Base-by-base conservation (phyloP, 2,888 invertebrate species). In the Anticlea derivata region DNA sequence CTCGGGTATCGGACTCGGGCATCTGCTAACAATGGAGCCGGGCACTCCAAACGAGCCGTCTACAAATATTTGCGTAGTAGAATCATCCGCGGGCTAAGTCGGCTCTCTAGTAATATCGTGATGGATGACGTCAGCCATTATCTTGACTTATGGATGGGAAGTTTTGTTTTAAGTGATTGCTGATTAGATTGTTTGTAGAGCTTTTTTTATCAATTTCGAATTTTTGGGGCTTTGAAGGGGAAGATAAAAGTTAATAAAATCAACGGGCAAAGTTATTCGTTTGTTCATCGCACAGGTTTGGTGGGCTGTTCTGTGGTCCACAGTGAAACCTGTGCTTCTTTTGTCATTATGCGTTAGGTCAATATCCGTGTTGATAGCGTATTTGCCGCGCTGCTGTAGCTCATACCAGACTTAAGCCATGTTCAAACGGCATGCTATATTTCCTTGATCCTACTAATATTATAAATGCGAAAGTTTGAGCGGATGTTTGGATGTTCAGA, bases 61-160 rank as follows among this genome's bases (percentile, higher is more conserved):
- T 56, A 63, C 84, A 86, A 86, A 86, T 84, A 86, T 86, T 86
- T 82, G 83, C 75, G 68, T 72, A 75, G 77, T 65, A 79, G 83
- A 84, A 80, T 81, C 80, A 83, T 83, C 82, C 78, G 74, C 73
- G 73, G 73, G 75, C 72, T 72, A 74, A 77, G 75, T 68, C 76
- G 69, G 65, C 62, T 41, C 48, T 70, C 71, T 62, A 60, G 78
- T 80, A 83, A 84, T 85, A 83, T 78, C 75, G 75, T 84, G 84
- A 86, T 85, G 82, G 85, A 86, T 85, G 79, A 69, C 73, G 71
- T 67, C 70, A 59, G 55, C 60, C 58, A 34, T 50, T 60, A 55
- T 45, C 64, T 61, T 50, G 45, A 51, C 60, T 58, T 56, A 37
- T 50, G 50, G 38, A 29, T 49, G 46, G 47, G 34, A 47, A 43